Conservation (phyloP, 2,888 invertebrate species). For the Aleiodes leptofemur region DNA sequence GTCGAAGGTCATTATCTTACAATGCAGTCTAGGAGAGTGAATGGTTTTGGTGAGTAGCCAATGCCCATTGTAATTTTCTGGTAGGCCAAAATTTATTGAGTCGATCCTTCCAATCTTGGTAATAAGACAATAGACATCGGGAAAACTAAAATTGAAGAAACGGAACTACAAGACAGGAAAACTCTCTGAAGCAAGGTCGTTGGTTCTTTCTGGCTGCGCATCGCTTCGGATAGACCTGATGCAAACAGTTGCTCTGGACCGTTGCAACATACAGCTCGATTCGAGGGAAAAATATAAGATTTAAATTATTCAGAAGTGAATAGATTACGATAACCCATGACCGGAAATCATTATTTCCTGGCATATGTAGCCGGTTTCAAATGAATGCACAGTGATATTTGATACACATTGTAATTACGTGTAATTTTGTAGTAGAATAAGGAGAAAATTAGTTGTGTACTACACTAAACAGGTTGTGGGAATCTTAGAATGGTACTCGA, state of each 20-base stretch:
- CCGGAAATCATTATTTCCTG: slow-evolving; percentile 28
- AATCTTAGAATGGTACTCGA: neutral
- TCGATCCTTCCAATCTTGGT: neutral
- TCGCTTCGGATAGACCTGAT: slow-evolving; percentile 55
- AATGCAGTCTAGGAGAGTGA: slow-evolving; percentile 22
- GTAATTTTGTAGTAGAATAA: slow-evolving; percentile 5
- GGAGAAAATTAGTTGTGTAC: neutral
- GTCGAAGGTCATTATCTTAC: slow-evolving; percentile 74
- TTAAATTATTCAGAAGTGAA: neutral
- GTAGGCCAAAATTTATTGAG: neutral
- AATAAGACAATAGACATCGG: too few relatives aligned
- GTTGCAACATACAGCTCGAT: slow-evolving; percentile 46
- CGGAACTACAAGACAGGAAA: neutral
- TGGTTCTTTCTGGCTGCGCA: slow-evolving; percentile 54
- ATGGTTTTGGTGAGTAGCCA: neutral
- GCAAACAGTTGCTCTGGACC: slow-evolving; percentile 49
- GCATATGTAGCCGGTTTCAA: slow-evolving; percentile 4
- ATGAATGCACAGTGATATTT: neutral
- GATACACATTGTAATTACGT: slow-evolving; percentile 21
- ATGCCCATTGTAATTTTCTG: neutral
- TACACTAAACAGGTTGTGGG: slow-evolving; percentile 23
- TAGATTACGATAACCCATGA: slow-evolving; percentile 17
- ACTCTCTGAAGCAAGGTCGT: slow-evolving; percentile 50
- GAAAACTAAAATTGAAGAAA: too few relatives aligned
- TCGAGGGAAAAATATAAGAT: neutral